phyloP scores from a whole-genome alignment of 2,113 vertebrate species.

The Micronycteris hirsuta region DNA sequence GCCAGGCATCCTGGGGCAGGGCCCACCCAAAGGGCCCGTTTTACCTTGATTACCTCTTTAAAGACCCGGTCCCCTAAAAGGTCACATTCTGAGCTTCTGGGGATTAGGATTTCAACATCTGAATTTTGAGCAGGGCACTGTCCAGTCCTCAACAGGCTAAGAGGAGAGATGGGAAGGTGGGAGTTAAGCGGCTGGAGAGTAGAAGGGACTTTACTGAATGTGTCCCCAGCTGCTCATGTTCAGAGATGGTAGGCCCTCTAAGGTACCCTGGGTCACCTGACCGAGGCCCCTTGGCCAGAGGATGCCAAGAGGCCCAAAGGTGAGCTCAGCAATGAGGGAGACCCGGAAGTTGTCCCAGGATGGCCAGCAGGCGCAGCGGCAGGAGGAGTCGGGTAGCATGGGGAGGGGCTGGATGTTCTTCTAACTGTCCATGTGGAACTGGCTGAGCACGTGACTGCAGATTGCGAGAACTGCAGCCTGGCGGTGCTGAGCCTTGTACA shows the following conservation, averaged over 20 bases:
- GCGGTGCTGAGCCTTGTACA: rapidly evolving
- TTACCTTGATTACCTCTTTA: background rate
- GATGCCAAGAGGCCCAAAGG: background rate
- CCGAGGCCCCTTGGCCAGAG: background rate
- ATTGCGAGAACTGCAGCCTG: background rate
- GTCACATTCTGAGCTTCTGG: background rate
- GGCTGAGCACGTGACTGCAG: background rate
- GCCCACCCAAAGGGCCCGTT: rapidly evolving
- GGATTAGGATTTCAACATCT: background rate
- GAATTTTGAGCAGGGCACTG: background rate
- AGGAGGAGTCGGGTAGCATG: rapidly evolving
- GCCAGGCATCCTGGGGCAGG: too few relatives aligned
- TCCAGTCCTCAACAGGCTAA: background rate
- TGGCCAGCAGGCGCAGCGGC: background rate
- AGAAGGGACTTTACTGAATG: background rate
- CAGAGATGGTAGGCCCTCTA: background rate
- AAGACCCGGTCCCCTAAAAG: background rate
- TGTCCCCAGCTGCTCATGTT: too few relatives aligned
- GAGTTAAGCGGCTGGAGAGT: background rate
- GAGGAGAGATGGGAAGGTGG: background rate
- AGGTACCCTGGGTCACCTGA: background rate
- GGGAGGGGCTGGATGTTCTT: background rate
- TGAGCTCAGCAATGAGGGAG: background rate
- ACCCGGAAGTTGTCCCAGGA: background rate
- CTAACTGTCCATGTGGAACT: rapidly evolving